Conservation (phyloP, 2,797 vertebrate genomes). For the Alcedo quadribrachys region DNA sequence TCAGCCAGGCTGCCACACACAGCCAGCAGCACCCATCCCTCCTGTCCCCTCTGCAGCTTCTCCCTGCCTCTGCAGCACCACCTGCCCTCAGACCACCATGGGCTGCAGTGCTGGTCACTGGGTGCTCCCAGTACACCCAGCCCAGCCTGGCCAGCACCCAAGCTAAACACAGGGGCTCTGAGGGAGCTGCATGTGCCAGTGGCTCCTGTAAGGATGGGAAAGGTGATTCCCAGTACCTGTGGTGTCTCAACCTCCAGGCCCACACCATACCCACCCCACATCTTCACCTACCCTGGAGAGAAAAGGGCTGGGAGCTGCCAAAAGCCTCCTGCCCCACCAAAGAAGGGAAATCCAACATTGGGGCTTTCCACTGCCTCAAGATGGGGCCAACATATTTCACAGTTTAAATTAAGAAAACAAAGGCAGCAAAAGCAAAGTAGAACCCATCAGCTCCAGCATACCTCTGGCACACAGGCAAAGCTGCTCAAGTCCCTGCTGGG, state of each 20-base stretch:
- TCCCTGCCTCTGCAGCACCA: not conserved
- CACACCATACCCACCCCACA: not conserved
- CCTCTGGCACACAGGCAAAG: not conserved
- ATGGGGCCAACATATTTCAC: not conserved
- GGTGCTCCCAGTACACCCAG: fast-evolving
- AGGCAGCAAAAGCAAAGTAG: not conserved
- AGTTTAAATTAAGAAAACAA: not conserved
- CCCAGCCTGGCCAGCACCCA: not conserved
- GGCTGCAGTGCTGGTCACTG: fast-evolving
- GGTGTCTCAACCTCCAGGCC: not conserved
- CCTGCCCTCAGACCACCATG: fast-evolving
- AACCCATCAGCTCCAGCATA: not conserved
- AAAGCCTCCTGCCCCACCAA: not conserved
- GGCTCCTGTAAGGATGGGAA: not conserved
- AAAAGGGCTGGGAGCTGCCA: fast-evolving
- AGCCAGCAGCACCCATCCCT: fast-evolving
- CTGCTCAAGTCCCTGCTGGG: not conserved
- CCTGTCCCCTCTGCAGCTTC: not conserved
- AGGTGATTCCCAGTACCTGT: not conserved
- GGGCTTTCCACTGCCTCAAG: not conserved
- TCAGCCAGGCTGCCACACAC: not conserved
- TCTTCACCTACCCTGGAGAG: not conserved
- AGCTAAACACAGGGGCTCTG: fast-evolving
- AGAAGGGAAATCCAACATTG: not conserved
- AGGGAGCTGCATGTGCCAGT: fast-evolving